phyloP scores from a whole-genome alignment of 2,888 invertebrate genomes.

The Glyphotaelius pellucidus region DNA sequence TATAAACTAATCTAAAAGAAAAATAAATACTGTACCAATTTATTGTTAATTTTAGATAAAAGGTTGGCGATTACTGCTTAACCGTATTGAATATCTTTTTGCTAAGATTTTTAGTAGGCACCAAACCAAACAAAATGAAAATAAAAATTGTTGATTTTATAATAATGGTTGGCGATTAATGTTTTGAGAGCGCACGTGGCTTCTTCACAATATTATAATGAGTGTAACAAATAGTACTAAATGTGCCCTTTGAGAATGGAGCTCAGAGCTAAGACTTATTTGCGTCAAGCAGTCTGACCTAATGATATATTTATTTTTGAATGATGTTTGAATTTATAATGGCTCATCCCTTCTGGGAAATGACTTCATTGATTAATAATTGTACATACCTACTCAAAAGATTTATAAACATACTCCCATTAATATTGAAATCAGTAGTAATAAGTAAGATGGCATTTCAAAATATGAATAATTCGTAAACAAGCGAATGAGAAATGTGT shows the following conservation, averaged over 20 bases:
- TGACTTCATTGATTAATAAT: not conserved
- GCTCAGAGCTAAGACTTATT: not conserved
- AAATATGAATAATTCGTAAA: not conserved
- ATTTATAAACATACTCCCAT: not conserved
- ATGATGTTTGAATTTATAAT: not conserved
- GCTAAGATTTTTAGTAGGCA: no score
- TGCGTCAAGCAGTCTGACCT: not conserved
- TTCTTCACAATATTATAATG: constrained; percentile 22
- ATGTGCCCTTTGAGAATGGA: not conserved
- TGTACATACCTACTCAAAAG: not conserved
- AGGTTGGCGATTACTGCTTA: no score
- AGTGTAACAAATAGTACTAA: constrained; percentile 27
- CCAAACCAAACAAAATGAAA: no score
- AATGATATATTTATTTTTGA: not conserved
- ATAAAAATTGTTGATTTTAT: not conserved
- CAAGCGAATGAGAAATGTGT: not conserved
- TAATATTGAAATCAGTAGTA: not conserved
- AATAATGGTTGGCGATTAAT: not conserved
- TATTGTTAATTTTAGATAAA: no score
- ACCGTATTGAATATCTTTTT: no score
- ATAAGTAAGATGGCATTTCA: not conserved
- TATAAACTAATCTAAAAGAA: no score
- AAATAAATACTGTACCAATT: no score
- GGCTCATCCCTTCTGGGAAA: not conserved
- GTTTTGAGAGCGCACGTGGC: constrained; percentile 30